Percentiles rank a stretch among this genome's conserved stretches.
Conservation (phyloP, 2,888 invertebrate species). For the Formica aserva region DNA sequence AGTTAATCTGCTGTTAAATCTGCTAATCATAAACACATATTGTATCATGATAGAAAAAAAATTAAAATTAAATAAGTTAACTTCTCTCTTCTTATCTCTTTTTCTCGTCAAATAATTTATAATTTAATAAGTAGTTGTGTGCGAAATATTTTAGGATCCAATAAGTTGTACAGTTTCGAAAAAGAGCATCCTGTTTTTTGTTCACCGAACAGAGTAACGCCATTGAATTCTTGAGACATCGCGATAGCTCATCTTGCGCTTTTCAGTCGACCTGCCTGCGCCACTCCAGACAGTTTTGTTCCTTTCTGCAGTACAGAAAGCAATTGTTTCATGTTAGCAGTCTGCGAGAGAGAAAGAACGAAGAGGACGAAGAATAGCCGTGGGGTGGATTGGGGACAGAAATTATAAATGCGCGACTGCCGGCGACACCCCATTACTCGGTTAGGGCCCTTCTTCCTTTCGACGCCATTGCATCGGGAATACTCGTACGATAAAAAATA, state of each 20-base stretch:
- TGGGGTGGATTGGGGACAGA: conserved; percentile 62
- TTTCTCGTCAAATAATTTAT: neutral
- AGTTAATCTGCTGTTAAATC: neutral
- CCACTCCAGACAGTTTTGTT: conserved; percentile 75
- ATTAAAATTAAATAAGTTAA: neutral
- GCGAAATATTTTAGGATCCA: neutral
- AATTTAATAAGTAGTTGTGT: conserved; percentile 6
- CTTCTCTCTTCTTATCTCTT: neutral
- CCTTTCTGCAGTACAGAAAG: conserved; percentile 73
- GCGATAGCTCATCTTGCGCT: conserved; percentile 75
- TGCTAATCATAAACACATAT: neutral
- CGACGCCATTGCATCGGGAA: conserved; percentile 76
- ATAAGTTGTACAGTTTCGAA: neutral
- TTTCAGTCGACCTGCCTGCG: conserved; percentile 65
- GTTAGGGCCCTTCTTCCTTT: conserved; percentile 70
- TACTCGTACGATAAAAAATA: conserved; percentile 72
- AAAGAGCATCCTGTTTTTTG: conserved; percentile 37
- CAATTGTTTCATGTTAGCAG: conserved; percentile 76
- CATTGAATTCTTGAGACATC: conserved; percentile 70
- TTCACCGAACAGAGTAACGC: conserved; percentile 50
- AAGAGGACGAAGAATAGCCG: conserved; percentile 52
- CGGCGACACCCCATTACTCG: conserved; percentile 79
- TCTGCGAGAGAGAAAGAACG: conserved; percentile 68
- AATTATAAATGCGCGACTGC: conserved; percentile 80
- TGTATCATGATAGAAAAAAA: neutral